Evolutionary conservation across 2,113 vertebrate species (phyloP).

Genomic region (Sceloporus tristichus): DNA sequence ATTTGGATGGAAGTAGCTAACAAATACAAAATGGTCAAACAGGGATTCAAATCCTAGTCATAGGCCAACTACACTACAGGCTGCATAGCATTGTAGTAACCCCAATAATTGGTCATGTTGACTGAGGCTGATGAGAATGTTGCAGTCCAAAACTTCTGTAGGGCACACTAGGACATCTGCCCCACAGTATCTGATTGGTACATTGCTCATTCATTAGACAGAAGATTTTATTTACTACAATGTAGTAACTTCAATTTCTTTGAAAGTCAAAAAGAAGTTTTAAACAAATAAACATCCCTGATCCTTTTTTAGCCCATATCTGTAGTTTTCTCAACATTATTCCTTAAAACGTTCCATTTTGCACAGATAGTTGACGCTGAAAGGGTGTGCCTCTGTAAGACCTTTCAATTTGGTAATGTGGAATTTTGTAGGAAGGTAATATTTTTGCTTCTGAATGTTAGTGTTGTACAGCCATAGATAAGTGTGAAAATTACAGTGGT

Average conservation of each 20-base stretch:
- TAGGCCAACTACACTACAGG: too few species aligned
- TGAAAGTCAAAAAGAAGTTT: background rate
- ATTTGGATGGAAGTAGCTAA: background rate
- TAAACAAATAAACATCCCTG: background rate
- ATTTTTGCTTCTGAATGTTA: background rate
- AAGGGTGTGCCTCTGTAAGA: background rate
- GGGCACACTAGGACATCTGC: background rate
- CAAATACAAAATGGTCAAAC: too few species aligned
- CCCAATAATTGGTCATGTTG: background rate
- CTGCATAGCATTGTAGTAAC: background rate
- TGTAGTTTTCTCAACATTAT: conserved; percentile 7
- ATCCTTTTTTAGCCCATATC: background rate
- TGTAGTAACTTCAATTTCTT: conserved; percentile 4
- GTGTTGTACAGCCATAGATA: background rate
- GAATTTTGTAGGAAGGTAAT: background rate
- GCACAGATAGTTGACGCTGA: conserved; percentile 7
- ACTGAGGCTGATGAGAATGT: background rate
- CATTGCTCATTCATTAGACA: background rate
- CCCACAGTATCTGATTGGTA: background rate
- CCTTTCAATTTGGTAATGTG: background rate
- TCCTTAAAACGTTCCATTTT: rapidly evolving
- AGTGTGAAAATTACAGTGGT: background rate
- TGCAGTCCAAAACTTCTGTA: background rate
- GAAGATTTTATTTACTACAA: conserved; percentile 21
- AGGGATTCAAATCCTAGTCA: too few species aligned